A percentile compares a stretch with the other conserved stretches of the same genome.
Conservation (phyloP, 2,113 vertebrate genomes). For the Nematolebias whitei region DNA sequence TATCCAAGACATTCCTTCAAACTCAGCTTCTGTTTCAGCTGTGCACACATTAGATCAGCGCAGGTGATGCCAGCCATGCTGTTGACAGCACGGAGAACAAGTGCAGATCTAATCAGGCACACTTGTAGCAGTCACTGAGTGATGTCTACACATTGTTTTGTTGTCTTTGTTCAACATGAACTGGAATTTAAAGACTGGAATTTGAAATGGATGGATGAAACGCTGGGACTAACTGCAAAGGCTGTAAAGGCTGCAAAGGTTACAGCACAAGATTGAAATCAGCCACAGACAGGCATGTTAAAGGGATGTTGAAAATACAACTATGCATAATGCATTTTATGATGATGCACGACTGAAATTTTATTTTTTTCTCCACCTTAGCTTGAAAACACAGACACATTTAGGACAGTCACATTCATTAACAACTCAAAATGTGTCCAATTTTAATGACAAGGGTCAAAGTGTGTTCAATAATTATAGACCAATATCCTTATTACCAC, state of each 20-base stretch:
- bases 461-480: too few relatives aligned
- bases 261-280: conserved; percentile 24
- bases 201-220: neutral
- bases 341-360: too few relatives aligned
- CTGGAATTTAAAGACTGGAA: conserved; percentile 31
- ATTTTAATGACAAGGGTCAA: too few relatives aligned
- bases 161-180: conserved; percentile 54
- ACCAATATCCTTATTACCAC: too few relatives aligned
- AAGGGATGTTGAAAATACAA: too few relatives aligned
- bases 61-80: conserved; percentile 50
- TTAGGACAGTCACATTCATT: too few relatives aligned
- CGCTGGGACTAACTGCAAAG: conserved; percentile 6
- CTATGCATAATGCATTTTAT: too few relatives aligned
- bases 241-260: conserved; percentile 15
- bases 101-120: conserved; percentile 60
- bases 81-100: conserved; percentile 67
- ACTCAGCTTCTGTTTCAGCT: conserved; percentile 62
- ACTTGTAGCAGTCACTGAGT: conserved; percentile 46
- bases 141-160: conserved; percentile 44
- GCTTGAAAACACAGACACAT: too few relatives aligned
- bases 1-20: conserved; percentile 78
- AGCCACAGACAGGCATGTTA: neutral
- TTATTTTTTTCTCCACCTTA: too few relatives aligned
- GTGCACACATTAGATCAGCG: conserved; percentile 51
- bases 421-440: too few relatives aligned